Percentiles rank a stretch among this genome's conserved stretches.
Evolutionary conservation across 2,797 vertebrate species (phyloP).

Genomic region (Falco rusticolus): DNA sequence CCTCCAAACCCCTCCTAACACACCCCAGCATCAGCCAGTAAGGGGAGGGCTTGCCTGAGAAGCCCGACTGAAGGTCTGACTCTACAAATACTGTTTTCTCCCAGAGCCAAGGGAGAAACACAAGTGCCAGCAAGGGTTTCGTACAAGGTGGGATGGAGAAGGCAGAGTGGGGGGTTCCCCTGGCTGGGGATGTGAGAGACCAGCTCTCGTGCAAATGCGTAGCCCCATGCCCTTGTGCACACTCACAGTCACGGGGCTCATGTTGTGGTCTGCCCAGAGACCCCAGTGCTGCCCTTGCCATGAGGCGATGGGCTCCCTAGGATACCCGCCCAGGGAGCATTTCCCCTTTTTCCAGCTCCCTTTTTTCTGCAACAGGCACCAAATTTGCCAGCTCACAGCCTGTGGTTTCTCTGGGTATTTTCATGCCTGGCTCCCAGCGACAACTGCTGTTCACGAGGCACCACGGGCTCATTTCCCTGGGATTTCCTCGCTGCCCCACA

Average conservation of each 20-base stretch:
- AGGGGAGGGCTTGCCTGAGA: neutral
- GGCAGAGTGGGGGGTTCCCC: neutral
- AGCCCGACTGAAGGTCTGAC: rapidly evolving
- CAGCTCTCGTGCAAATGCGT: neutral
- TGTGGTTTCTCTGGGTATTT: neutral
- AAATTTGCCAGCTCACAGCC: neutral
- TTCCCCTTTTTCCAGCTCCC: neutral
- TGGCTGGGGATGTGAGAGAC: neutral
- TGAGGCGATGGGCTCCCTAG: rapidly evolving
- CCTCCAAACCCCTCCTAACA: neutral
- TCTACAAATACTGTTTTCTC: neutral
- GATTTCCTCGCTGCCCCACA: rapidly evolving
- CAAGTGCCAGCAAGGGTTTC: neutral
- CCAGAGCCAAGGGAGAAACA: neutral
- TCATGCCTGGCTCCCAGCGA: neutral
- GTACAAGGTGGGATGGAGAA: neutral
- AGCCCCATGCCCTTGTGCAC: too few relatives aligned
- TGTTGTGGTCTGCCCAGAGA: neutral
- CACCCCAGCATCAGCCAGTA: neutral
- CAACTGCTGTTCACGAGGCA: neutral
- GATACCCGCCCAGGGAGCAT: neutral
- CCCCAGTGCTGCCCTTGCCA: neutral
- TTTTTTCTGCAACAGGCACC: neutral
- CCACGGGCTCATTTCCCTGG: rapidly evolving
- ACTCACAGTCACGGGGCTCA: neutral